Evolutionary conservation across 2,888 invertebrate species (phyloP).

Genomic region (Harpalus rubripes): DNA sequence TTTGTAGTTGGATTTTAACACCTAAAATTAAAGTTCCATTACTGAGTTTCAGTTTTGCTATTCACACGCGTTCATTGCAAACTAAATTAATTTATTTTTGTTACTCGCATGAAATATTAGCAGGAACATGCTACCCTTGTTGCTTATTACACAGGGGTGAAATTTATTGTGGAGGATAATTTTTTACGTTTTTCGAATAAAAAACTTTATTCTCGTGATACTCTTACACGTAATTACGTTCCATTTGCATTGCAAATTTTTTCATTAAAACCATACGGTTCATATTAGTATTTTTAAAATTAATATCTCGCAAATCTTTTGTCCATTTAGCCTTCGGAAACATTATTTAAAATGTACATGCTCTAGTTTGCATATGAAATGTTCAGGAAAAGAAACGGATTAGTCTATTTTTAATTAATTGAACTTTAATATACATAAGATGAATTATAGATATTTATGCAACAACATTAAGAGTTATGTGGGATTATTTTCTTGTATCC

Average conservation of each 20-base stretch:
- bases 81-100: slow-evolving; percentile 51
- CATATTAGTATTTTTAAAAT: slow-evolving; percentile 4
- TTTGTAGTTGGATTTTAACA: slow-evolving; percentile 61
- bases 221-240: not conserved
- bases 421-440: too few species aligned
- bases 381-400: too few species aligned
- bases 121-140: slow-evolving; percentile 8
- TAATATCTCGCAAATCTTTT: not conserved
- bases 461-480: too few species aligned
- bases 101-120: slow-evolving; percentile 29
- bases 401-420: too few species aligned
- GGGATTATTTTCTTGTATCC: too few species aligned
- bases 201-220: slow-evolving; percentile 3
- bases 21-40: slow-evolving; percentile 63
- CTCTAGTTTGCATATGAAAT: too few species aligned
- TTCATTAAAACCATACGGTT: slow-evolving; percentile 12
- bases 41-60: slow-evolving; percentile 52
- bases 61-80: slow-evolving; percentile 44
- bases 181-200: slow-evolving; percentile 1
- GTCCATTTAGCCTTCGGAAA: not conserved
- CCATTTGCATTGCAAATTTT: slow-evolving; percentile 1
- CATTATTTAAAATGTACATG: not conserved
- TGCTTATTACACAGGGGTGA: not conserved
- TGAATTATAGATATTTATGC: too few species aligned
- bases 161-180: not conserved